Conservation (phyloP, 2,113 vertebrate genomes). For the Alosa alosa region DNA sequence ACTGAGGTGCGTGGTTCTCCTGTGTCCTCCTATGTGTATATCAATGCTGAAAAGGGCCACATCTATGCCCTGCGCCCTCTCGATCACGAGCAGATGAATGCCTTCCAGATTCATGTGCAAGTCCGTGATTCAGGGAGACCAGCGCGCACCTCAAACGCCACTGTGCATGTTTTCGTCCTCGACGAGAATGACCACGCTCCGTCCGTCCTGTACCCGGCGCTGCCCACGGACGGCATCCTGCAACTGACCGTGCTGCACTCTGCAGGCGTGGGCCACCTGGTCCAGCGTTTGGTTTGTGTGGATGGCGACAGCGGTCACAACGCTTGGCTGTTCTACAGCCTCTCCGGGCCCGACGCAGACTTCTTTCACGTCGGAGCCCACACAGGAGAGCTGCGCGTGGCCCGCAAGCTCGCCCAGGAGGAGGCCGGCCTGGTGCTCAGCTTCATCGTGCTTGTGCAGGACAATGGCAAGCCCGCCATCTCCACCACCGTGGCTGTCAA, state of each 20-base stretch:
- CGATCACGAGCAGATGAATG: slow-evolving; percentile 74
- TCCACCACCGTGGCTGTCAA: slow-evolving; percentile 64
- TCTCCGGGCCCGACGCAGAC: slow-evolving; percentile 55
- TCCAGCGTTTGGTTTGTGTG: slow-evolving; percentile 71
- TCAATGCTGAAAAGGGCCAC: slow-evolving; percentile 69
- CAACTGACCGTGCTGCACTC: slow-evolving; percentile 62
- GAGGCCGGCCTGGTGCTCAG: slow-evolving; percentile 59
- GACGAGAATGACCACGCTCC: slow-evolving; percentile 78
- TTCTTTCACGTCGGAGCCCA: slow-evolving; percentile 69
- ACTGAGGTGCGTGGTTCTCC: slow-evolving; percentile 54
- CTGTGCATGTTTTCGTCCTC: slow-evolving; percentile 69
- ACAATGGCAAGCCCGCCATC: slow-evolving; percentile 67
- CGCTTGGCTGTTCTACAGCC: slow-evolving; percentile 72
- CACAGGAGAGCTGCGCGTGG: slow-evolving; percentile 69
- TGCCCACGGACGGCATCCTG: slow-evolving; percentile 61
- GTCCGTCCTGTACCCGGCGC: slow-evolving; percentile 61
- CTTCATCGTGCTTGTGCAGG: slow-evolving; percentile 65
- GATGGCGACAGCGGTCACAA: slow-evolving; percentile 77
- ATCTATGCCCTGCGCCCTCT: slow-evolving; percentile 65
- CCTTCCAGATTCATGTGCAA: slow-evolving; percentile 69
- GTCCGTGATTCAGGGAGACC: slow-evolving; percentile 71
- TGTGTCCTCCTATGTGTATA: slow-evolving; percentile 70
- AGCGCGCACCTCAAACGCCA: slow-evolving; percentile 61
- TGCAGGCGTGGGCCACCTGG: slow-evolving; percentile 65
- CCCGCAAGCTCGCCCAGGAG: slow-evolving; percentile 49